Conservation (phyloP, 1,140 invertebrate genomes). For the Acyrthosiphon pisum region DNA sequence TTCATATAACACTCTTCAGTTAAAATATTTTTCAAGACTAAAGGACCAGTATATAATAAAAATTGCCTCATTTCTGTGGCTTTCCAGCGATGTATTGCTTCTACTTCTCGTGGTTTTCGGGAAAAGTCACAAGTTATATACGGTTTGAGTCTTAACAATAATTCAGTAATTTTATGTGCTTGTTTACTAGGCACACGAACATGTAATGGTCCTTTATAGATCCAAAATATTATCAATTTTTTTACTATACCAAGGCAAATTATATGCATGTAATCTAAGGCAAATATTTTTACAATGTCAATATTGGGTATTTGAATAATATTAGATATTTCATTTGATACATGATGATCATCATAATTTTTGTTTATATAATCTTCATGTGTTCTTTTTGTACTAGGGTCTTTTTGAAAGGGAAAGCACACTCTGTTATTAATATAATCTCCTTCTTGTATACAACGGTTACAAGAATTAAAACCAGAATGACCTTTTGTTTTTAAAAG, state of each 20-base stretch:
- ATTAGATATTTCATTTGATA: neutral
- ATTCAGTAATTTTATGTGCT: neutral
- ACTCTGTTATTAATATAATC: too few relatives aligned
- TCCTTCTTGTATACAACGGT: too few relatives aligned
- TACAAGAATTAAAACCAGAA: too few relatives aligned
- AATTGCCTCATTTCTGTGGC: neutral
- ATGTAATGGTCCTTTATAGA: neutral
- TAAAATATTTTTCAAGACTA: neutral
- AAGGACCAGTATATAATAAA: neutral
- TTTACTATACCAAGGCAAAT: neutral
- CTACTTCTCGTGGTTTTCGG: neutral
- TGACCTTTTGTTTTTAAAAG: too few relatives aligned
- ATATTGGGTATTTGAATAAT: neutral
- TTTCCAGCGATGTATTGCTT: neutral
- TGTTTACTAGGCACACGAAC: neutral
- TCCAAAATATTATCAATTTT: neutral
- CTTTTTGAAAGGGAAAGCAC: neutral
- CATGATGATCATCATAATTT: neutral
- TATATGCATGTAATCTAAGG: neutral
- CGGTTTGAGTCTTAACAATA: neutral
- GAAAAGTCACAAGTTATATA: neutral
- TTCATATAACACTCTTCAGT: neutral
- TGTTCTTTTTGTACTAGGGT: neutral
- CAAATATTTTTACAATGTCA: neutral
- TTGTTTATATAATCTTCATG: neutral